phyloP scores from a whole-genome alignment of 2,797 vertebrate genomes.

The Tauraco hartlaubi region DNA sequence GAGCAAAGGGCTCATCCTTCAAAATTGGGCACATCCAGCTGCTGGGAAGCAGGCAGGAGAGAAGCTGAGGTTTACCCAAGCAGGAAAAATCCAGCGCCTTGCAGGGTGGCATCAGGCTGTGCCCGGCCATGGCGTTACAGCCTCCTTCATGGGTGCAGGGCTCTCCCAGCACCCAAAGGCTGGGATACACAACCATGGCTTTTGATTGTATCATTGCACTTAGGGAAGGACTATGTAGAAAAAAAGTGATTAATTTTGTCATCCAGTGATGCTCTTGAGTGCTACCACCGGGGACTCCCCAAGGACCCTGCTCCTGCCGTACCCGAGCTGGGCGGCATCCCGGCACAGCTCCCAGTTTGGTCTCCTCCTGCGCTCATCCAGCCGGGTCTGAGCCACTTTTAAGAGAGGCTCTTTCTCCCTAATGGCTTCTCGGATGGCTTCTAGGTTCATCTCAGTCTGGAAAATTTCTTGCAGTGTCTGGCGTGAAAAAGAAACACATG shows the following conservation, averaged over 20 bases:
- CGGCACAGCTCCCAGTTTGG: constrained; percentile 93
- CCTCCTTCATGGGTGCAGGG: accelerated
- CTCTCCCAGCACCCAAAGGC: not conserved
- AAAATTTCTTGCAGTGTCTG: constrained; percentile 95
- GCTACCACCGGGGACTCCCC: not conserved
- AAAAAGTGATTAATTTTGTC: not conserved
- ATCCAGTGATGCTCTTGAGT: not conserved
- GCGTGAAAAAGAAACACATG: not conserved
- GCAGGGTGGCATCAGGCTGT: not conserved
- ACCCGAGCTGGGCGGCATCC: constrained; percentile 90
- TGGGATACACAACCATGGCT: not conserved
- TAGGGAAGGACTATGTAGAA: not conserved
- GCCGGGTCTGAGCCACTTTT: constrained; percentile 93
- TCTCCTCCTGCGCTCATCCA: constrained; percentile 90
- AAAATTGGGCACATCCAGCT: not conserved
- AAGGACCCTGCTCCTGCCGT: not conserved
- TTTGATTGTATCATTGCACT: not conserved
- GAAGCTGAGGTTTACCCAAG: not conserved
- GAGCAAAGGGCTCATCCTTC: not conserved
- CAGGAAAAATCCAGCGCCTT: not conserved
- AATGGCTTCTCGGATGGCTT: constrained; percentile 88
- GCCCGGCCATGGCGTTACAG: not conserved
- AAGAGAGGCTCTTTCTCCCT: constrained; percentile 88
- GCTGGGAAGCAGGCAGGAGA: not conserved
- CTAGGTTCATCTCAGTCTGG: constrained; percentile 90